phyloP scores from a whole-genome alignment of 2,797 vertebrate species.

The Parauchenoglanis punctatus region DNA sequence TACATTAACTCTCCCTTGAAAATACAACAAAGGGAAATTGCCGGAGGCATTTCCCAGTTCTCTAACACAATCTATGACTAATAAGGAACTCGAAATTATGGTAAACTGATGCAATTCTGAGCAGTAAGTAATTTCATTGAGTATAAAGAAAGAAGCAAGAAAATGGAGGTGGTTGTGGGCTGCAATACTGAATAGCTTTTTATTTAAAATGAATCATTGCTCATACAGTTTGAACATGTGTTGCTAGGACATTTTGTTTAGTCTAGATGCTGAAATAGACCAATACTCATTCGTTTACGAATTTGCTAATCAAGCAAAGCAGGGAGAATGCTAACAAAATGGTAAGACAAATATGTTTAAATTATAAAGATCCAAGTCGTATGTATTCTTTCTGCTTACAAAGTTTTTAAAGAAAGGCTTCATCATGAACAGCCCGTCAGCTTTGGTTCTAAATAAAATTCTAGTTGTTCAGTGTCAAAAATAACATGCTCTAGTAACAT shows the following conservation, averaged over 20 bases:
- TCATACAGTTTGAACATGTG: background rate
- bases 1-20: conserved; percentile 59
- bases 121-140: conserved; percentile 53
- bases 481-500: too few relatives aligned
- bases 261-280: background rate
- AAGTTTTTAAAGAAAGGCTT: background rate
- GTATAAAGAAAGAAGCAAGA: conserved; percentile 1
- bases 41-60: conserved; percentile 54
- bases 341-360: background rate
- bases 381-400: background rate
- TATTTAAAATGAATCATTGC: background rate
- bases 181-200: background rate
- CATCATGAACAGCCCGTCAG: too few relatives aligned
- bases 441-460: too few relatives aligned
- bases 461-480: too few relatives aligned
- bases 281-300: background rate
- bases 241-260: background rate
- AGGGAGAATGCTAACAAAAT: background rate
- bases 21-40: conserved; percentile 61
- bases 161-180: background rate
- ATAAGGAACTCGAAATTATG: conserved; percentile 59
- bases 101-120: conserved; percentile 56
- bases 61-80: conserved; percentile 58
- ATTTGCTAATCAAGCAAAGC: background rate
- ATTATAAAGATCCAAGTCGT: background rate